These are phyloP conservation scores for Peromyscus polionotus DNA, from an alignment of 2,113 vertebrate species.

Conservation along the genomic window DNA sequence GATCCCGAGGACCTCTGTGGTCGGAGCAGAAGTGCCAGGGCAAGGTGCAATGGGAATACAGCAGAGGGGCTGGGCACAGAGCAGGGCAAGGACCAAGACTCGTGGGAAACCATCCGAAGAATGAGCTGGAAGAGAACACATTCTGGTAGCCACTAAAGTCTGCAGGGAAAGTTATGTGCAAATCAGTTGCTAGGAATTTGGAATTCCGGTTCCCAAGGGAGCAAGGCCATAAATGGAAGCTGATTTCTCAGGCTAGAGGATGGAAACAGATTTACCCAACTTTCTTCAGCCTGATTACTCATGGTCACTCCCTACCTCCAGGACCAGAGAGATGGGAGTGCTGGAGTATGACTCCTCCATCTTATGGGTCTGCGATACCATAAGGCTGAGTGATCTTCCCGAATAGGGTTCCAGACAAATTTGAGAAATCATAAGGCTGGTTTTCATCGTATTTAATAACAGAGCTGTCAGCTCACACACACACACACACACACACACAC, in stretches of 20 bases:
- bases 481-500: neutral
- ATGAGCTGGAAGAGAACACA: neutral
- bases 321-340: neutral
- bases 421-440: neutral
- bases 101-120: neutral
- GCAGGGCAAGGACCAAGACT: neutral
- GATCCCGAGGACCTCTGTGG: neutral
- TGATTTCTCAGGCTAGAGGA: neutral
- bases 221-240: neutral
- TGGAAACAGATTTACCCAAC: neutral
- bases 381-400: neutral
- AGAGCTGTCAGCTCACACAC: neutral
- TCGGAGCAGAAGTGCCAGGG: neutral
- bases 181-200: constrained; percentile 50
- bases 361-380: neutral
- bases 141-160: neutral
- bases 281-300: neutral
- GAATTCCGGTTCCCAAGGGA: constrained; percentile 54
- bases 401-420: neutral
- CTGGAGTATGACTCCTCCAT: neutral
- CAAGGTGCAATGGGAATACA: rapidly evolving
- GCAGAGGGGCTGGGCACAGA: neutral
- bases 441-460: constrained; percentile 40
- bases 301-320: neutral
- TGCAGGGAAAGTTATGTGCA: constrained; percentile 4